Conservation (phyloP, 2,888 invertebrate species). For the Coremacera marginata region DNA sequence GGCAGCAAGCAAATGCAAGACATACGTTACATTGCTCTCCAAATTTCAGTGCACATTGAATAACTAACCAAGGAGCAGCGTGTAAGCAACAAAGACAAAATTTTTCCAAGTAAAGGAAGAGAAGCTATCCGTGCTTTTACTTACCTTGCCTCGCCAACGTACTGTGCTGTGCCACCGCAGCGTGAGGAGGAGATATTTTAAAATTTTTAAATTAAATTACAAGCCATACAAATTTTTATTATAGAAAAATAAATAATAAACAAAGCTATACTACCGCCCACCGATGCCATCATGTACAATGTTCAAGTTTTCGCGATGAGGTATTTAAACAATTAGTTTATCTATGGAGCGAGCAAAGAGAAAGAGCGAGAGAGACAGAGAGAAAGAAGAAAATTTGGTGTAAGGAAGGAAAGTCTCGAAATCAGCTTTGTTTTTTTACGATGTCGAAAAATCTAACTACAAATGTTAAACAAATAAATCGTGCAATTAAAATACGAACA, state of each 20-base stretch:
- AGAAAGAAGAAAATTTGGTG: neutral
- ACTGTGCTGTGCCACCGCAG: too few relatives aligned
- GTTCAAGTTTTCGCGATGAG: neutral
- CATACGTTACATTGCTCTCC: neutral
- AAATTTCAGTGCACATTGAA: constrained; percentile 10
- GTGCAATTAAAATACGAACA: too few relatives aligned
- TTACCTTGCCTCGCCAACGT: neutral
- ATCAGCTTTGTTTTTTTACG: neutral
- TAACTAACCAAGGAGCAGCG: constrained; percentile 5
- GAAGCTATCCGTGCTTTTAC: neutral
- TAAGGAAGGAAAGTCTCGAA: neutral
- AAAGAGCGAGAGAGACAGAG: too few relatives aligned
- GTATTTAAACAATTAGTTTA: neutral
- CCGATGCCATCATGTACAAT: too few relatives aligned
- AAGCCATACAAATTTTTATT: too few relatives aligned
- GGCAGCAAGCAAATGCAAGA: neutral
- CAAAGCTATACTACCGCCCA: too few relatives aligned
- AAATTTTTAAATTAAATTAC: too few relatives aligned
- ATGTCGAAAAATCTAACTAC: too few relatives aligned
- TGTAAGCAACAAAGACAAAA: neutral
- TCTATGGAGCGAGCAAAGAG: neutral
- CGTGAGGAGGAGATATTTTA: too few relatives aligned
- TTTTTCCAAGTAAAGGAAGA: neutral
- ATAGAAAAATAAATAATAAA: too few relatives aligned
- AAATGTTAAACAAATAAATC: too few relatives aligned